Evolutionary conservation across 1,140 invertebrate genomes (phyloP).

Genomic region (Micrasema minimum): DNA sequence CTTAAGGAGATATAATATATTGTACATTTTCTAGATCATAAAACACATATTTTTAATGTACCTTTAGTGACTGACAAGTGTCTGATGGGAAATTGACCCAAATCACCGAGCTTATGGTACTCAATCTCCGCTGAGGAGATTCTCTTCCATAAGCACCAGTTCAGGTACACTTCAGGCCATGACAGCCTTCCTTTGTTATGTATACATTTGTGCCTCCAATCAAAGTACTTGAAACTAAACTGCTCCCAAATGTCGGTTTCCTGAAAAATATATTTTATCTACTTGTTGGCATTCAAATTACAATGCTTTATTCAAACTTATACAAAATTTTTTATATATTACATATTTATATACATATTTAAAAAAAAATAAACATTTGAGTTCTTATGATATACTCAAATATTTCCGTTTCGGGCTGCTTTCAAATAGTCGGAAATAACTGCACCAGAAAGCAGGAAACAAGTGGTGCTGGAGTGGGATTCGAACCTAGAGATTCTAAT

Average conservation of each 20-base stretch:
- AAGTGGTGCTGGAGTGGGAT: too few relatives aligned
- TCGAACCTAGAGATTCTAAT: too few relatives aligned
- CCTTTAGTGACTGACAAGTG: conserved; percentile 37
- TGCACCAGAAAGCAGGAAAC: too few relatives aligned
- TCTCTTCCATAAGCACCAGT: conserved; percentile 45
- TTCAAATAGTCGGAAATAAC: too few relatives aligned
- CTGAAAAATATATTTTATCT: conserved; percentile 28
- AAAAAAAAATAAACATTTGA: too few relatives aligned
- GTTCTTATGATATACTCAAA: too few relatives aligned
- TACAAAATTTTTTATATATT: neutral
- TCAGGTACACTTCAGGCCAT: conserved; percentile 40
- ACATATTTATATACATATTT: neutral
- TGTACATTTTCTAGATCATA: too few relatives aligned
- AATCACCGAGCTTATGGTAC: neutral
- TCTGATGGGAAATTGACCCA: conserved; percentile 22
- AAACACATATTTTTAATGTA: too few relatives aligned
- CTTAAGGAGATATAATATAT: too few relatives aligned
- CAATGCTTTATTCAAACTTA: neutral
- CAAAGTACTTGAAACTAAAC: conserved; percentile 26
- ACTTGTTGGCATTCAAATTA: neutral
- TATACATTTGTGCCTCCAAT: conserved; percentile 34
- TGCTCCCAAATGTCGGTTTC: conserved; percentile 42
- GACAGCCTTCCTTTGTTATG: conserved; percentile 29
- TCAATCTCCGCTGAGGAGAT: conserved; percentile 7
- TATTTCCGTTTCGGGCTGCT: too few relatives aligned